Evolutionary conservation across 2,888 invertebrate species (phyloP).

Genomic region (Panzeria rudis): DNA sequence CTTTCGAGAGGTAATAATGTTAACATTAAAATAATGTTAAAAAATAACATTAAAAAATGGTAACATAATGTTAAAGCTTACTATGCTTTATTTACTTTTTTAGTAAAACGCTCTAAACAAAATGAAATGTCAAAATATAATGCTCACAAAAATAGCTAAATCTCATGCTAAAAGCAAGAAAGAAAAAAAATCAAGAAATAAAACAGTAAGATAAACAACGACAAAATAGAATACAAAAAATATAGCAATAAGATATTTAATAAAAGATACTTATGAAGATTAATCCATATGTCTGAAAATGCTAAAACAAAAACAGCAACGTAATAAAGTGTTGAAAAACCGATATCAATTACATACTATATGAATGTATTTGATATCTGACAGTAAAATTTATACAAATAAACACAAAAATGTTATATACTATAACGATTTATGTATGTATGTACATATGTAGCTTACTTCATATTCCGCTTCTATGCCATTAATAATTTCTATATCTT

Average conservation of each 20-base stretch:
- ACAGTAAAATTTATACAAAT: not conserved
- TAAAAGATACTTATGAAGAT: not conserved
- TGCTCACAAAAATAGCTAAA: not conserved
- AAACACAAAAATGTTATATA: not conserved
- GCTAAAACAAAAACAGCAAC: constrained; percentile 19
- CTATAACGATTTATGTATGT: not conserved
- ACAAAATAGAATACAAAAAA: constrained; percentile 1
- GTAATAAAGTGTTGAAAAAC: constrained; percentile 28
- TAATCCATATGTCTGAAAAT: not conserved
- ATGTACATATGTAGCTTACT: constrained; percentile 77
- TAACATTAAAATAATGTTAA: not conserved
- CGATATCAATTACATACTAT: constrained; percentile 44
- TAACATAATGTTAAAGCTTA: constrained; percentile 1
- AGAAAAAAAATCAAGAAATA: constrained; percentile 3
- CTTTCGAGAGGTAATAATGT: not conserved
- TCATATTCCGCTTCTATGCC: constrained; percentile 77
- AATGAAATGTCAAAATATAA: constrained; percentile 53
- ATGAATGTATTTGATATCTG: not conserved
- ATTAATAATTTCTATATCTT: constrained; percentile 80
- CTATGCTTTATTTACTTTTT: not conserved
- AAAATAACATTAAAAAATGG: not conserved
- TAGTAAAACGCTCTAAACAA: constrained; percentile 21
- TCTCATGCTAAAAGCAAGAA: constrained; percentile 4
- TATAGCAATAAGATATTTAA: not conserved
- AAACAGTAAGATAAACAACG: not conserved